Percentiles rank a stretch among this genome's conserved stretches.
Conservation (phyloP, 2,888 invertebrate genomes). For the Acronicta alni region DNA sequence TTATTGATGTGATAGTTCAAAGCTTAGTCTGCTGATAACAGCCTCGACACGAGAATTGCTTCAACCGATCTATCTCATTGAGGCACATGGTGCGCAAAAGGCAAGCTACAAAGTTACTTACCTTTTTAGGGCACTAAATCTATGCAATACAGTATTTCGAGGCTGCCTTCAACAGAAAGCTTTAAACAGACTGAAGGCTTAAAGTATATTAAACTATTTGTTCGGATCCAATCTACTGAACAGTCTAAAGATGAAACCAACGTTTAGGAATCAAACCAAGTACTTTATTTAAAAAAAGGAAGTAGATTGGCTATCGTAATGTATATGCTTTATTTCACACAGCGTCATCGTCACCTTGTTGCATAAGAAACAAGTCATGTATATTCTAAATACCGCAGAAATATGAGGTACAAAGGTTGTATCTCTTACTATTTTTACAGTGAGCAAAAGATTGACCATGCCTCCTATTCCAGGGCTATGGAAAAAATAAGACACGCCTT, state of each 20-base stretch:
- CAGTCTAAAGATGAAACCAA: slow-evolving; percentile 20
- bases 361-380: no score
- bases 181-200: slow-evolving; percentile 30
- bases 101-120: not conserved
- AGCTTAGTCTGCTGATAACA: slow-evolving; percentile 8
- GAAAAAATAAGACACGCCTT: slow-evolving; percentile 44
- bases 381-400: not conserved
- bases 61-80: not conserved
- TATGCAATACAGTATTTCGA: slow-evolving; percentile 3
- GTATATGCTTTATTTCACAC: no score
- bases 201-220: slow-evolving; percentile 38
- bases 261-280: not conserved
- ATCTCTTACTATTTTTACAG: slow-evolving; percentile 3
- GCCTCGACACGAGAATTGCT: slow-evolving; percentile 17
- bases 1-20: slow-evolving; percentile 15
- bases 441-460: slow-evolving; percentile 27
- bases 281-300: no score
- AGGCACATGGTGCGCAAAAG: slow-evolving; percentile 2
- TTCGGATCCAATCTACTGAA: slow-evolving; percentile 39
- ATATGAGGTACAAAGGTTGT: not conserved
- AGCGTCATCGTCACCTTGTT: no score
- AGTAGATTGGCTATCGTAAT: no score
- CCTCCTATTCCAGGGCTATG: slow-evolving; percentile 21
- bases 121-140: slow-evolving; percentile 1
- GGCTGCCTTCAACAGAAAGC: slow-evolving; percentile 20